Base-by-base conservation (phyloP, 2,888 invertebrate genomes). In the Acholoe squamosa region DNA sequence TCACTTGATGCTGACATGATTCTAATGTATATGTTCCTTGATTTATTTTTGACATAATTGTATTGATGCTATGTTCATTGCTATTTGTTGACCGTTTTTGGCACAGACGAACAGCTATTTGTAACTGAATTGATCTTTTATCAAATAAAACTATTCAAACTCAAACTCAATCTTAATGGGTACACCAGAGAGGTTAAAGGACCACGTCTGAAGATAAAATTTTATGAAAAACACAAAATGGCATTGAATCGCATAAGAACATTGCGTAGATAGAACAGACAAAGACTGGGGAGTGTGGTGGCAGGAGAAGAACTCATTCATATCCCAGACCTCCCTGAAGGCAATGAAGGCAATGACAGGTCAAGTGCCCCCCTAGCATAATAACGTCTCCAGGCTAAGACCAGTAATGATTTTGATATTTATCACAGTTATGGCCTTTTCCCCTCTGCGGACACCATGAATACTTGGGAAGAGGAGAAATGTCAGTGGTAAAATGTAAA, bases 351-450 rank as follows among this genome's bases (percentile, higher is more conserved):
- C 61, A 61, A 61, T 19, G 19, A 3, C 12, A n/a, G 61, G 61
- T 61, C 61, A 61, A 61, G 61, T 61, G 61, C 14, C 1, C 22
- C n/a, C 61, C 22, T 19, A 19, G n/a, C 19, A 61, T 61, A 61
- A 61, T 61, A n/a, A 61, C 12, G 5, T n/a, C 22, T 19, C n/a
- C 61, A n/a, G 61, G 1, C 22, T 19, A 7, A n/a, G 12, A n/a
- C 61, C n/a, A 61, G 61, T 61, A 61, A 61, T 61, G 61, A 61
- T 61, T 61, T 61, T 61, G 61, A 61, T 61, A 61, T 61, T 61
- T 61, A n/a, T 61, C 61, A 61, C n/a, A 43, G 61, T 3, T 61
- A n/a, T 61, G 61, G 61, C 19, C 5, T 1, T n/a, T 61, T 61
- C 61, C n/a, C 14, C 19, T 43, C 43, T 43, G 43, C 3, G 43